Conservation (phyloP, 2,113 vertebrate species). For the Apteryx owenii region DNA sequence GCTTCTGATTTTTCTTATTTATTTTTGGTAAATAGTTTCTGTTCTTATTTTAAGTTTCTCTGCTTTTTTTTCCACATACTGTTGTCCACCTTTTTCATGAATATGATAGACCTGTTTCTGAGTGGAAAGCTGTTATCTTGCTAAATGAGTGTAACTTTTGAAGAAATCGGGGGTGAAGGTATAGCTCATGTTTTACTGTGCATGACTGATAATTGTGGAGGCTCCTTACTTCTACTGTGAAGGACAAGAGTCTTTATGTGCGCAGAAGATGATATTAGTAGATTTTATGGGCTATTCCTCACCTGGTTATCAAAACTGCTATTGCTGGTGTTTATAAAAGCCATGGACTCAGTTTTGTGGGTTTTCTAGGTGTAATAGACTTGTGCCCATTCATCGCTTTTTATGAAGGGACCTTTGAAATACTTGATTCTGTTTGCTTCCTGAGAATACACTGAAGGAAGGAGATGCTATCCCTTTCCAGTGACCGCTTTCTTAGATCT, state of each 20-base stretch:
- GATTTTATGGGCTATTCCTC: not conserved
- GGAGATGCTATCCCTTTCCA: not conserved
- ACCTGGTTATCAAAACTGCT: not conserved
- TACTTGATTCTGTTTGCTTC: not conserved
- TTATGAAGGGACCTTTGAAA: not conserved
- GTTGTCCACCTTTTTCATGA: not conserved
- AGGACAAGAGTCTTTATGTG: not conserved
- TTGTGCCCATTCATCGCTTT: not conserved
- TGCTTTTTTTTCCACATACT: not conserved
- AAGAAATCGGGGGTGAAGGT: not conserved
- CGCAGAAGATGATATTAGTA: not conserved
- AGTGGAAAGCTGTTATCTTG: not conserved
- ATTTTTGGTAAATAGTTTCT: not conserved
- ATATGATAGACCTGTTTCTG: not conserved
- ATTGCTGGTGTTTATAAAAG: not conserved
- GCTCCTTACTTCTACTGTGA: not conserved
- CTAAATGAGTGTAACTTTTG: not conserved
- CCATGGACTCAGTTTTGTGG: not conserved
- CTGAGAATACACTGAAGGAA: not conserved
- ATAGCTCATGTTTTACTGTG: not conserved
- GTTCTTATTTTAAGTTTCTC: not conserved
- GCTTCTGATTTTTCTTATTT: not conserved
- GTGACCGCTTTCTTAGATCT: not conserved
- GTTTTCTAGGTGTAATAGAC: not conserved
- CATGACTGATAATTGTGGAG: not conserved